A percentile compares a stretch with the other conserved stretches of the same genome.
phyloP scores from a whole-genome alignment of 2,797 vertebrate species.

The Anguilla megastoma region DNA sequence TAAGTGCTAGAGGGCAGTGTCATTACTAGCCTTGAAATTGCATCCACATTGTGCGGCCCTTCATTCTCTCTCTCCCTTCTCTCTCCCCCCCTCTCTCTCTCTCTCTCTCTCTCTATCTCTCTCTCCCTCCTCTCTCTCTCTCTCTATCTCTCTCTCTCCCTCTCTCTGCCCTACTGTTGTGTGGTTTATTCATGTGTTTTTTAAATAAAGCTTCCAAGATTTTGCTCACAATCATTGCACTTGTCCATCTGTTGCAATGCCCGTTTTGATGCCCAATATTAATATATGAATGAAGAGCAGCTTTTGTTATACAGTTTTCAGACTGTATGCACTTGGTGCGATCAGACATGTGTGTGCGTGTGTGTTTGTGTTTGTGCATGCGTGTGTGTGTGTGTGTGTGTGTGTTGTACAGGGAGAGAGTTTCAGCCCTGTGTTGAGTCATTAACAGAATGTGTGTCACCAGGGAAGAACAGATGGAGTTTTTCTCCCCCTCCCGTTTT shows the following conservation, averaged over 20 bases:
- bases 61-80: no score
- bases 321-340: background rate
- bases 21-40: no score
- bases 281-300: background rate
- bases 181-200: slow-evolving; percentile 11
- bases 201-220: background rate
- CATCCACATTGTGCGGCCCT: no score
- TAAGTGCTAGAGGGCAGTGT: no score
- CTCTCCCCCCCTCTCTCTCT: no score
- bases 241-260: background rate
- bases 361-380: background rate
- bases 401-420: background rate
- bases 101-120: no score
- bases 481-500: slow-evolving; percentile 24
- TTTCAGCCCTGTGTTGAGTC: slow-evolving; percentile 33
- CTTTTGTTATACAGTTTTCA: background rate
- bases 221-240: no score
- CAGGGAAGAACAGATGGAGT: slow-evolving; percentile 56
- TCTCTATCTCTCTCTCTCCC: slow-evolving; percentile 16
- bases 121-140: background rate
- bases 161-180: slow-evolving; percentile 39
- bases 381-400: background rate
- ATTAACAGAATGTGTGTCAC: slow-evolving; percentile 31
- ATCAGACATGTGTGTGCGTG: background rate
- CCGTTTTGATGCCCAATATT: background rate